Evolutionary conservation across 2,113 vertebrate genomes (phyloP), one percentile per base, ranked within the genome.

Genomic region (Gasterosteus aculeatus): DNA sequence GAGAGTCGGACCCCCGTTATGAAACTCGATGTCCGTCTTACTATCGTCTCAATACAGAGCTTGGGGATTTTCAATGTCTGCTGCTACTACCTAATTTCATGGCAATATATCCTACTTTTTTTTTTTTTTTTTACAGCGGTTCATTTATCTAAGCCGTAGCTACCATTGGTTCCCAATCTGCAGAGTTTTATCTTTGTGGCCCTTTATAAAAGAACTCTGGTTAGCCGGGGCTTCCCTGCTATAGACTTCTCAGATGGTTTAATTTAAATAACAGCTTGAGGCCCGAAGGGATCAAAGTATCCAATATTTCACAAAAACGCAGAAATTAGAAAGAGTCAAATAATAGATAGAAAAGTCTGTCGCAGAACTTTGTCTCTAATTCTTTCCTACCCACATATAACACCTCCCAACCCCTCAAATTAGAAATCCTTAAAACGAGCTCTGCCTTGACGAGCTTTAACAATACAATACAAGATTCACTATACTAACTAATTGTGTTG

Each of bases 1-100:
- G 53, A 64, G 35, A 80, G 3, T 81, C 51, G 56, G 59, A 35
- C 26, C 1, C n/a, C 22, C 38, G 41, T 68, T 56, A 53, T 59
- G 42, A 49, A 57, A 67, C 35, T 77, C 58, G 16, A 49, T 29
- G 61, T 77, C 54, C 51, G 77, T 73, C 47, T 65, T 66, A 58
- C 22, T 56, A 1, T 67, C 14, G 38, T 12, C 11, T 44, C 42
- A 41, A 31, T 10, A 51, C 38, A 54, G 49, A 64, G 61, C 47
- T 35, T 22, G 15, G 62, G 22, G 14, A 60, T 9, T 49, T 42
- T 5, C 3, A n/a, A 19, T 64, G 33, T 64, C 12, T 49, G 8
- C 35, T 38, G 61, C 29, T 57, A n/a, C 8, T n/a, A 5, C 7
- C 11, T 39, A 22, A 29, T 54, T 33, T 42, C 7, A 42, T 18